Percentiles rank a stretch among this genome's conserved stretches.
Evolutionary conservation across 2,113 vertebrate species (phyloP).

Genomic region (Salvator merianae): DNA sequence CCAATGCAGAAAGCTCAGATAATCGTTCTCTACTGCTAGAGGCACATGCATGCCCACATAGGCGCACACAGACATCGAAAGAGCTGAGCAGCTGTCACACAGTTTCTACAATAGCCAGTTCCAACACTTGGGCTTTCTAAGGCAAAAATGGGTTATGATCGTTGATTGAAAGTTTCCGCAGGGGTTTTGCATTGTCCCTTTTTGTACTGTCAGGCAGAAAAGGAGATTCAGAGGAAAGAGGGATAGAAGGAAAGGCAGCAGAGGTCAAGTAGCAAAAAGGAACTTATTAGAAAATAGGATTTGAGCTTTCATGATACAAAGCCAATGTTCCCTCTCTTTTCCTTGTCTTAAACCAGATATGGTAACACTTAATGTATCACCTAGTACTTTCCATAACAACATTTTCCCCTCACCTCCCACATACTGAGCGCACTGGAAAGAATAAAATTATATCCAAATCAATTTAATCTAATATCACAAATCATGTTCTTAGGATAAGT

Average conservation of each 20-base stretch:
- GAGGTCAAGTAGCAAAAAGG: slow-evolving; percentile 8
- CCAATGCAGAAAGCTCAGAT: not conserved
- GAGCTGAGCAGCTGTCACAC: slow-evolving; percentile 29
- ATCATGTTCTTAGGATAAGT: not conserved
- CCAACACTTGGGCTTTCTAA: slow-evolving; percentile 13
- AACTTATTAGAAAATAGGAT: not conserved
- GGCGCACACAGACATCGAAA: not conserved
- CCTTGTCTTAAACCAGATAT: not conserved
- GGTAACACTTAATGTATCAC: not conserved
- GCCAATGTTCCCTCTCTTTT: not conserved
- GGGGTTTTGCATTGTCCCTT: not conserved
- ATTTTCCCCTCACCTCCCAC: too few species aligned
- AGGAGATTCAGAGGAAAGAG: not conserved
- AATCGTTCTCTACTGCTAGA: slow-evolving; percentile 39
- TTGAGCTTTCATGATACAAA: not conserved
- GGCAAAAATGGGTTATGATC: slow-evolving; percentile 2
- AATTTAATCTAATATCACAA: not conserved
- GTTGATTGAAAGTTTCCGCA: slow-evolving; percentile 15
- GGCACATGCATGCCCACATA: slow-evolving; percentile 10
- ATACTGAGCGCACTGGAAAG: not conserved
- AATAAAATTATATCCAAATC: not conserved
- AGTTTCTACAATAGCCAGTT: slow-evolving; percentile 38
- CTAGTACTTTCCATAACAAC: not conserved
- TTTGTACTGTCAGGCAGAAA: slow-evolving; percentile 1
- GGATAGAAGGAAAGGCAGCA: not conserved